Base-by-base conservation (phyloP, 2,113 vertebrate genomes). In the Monopterus albus region DNA sequence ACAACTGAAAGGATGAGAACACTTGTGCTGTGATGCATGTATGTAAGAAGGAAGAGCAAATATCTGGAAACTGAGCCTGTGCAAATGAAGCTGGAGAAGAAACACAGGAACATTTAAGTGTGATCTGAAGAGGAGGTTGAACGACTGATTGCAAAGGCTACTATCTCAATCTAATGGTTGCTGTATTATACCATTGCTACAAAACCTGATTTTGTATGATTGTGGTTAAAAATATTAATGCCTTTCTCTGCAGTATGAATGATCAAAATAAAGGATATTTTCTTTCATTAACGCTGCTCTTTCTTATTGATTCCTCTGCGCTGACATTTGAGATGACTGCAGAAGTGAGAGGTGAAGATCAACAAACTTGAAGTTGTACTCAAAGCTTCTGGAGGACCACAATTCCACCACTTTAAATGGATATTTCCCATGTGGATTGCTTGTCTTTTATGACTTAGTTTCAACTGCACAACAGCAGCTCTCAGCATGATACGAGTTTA, bases 251-350 rank as follows among this genome's bases (percentile, higher is more conserved):
- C 76, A 9, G 65, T 18, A 21, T 18, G 68, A 72, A 79, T 28
- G 53, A 49, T 75, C 47, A 64, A 81, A 83, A 82, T 53, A 57
- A 72, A 82, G 29, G 47, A 79, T 70, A 46, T 66, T 65, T 80
- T 65, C 71, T 46, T 18, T 76, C 58, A 53, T 45, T 66, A 79
- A 82, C 11, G 46, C 20, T 33, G 2, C 28, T 38, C 21, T 33
- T 50, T 45, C 72, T 58, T 76, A 84, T 85, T 79, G 78, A 89
- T 83, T 83, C 84, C 65, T 2, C 70, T 7, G 59, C 2, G 40
- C 39, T 90, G 86, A 84, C 82, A 87, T 90, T 82, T 83, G 71
- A 83, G 74, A 84, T 68, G 67, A 83, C 65, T 75, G 47, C 74
- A 62, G 73, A 64, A 70, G 58, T 70, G 77, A 58, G 46, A 81